Conservation (phyloP, 2,888 invertebrate genomes). For the Acronicta aceris region DNA sequence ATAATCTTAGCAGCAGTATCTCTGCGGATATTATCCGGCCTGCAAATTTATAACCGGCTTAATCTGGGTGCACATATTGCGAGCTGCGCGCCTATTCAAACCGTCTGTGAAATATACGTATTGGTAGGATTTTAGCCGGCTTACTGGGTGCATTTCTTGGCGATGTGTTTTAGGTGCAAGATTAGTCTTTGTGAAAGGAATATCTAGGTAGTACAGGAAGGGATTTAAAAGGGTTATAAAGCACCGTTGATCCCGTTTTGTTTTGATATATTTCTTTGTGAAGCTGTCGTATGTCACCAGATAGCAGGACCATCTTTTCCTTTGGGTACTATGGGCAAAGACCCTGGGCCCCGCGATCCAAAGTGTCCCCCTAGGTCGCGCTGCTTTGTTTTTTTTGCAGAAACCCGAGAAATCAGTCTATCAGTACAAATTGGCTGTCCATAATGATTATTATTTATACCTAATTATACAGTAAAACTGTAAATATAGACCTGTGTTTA, state of each 20-base stretch:
- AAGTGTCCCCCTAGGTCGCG: no score
- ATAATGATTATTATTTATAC: no score
- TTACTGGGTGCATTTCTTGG: conserved; percentile 44
- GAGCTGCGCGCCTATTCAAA: conserved; percentile 42
- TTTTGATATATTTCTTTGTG: no score
- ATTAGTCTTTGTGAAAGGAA: not conserved
- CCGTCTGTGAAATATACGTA: conserved; percentile 54
- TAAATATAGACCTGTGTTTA: no score
- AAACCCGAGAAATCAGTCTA: no score
- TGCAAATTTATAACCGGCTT: conserved; percentile 58
- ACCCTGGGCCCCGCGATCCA: no score
- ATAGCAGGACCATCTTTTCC: no score
- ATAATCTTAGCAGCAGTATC: conserved; percentile 53
- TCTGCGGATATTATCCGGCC: conserved; percentile 54
- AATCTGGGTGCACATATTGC: conserved; percentile 54
- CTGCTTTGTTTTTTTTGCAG: no score
- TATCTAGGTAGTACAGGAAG: not conserved
- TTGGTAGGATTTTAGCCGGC: conserved; percentile 17
- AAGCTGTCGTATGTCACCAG: no score
- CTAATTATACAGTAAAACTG: no score
- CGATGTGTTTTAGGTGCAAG: conserved; percentile 23
- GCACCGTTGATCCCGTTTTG: not conserved
- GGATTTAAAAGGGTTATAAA: not conserved
- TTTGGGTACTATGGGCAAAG: no score
- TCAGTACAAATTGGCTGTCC: no score